phyloP scores from a whole-genome alignment of 2,797 vertebrate genomes.

The Gymnopithys bicolor region DNA sequence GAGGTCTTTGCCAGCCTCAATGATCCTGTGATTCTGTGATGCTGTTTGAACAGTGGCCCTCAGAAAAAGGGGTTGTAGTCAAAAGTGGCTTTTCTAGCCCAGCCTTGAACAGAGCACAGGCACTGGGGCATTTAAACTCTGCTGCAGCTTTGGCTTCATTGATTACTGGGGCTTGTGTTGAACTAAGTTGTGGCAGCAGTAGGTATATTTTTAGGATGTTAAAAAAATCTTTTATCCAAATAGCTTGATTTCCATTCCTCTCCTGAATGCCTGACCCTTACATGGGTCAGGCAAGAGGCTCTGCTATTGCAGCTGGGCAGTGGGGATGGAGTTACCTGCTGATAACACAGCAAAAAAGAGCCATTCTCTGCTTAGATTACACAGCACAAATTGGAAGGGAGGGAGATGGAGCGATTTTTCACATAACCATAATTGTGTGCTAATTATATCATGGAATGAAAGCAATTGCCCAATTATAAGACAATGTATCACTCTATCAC shows the following conservation, averaged over 20 bases:
- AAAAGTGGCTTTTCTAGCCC: not conserved
- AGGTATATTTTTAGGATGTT: not conserved
- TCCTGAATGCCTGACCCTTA: not conserved
- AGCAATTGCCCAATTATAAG: constrained; percentile 69
- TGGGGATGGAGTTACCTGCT: not conserved
- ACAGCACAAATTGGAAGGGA: constrained; percentile 61
- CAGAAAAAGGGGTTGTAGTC: not conserved
- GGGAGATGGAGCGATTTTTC: constrained; percentile 57
- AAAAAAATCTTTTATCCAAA: not conserved
- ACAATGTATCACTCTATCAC: constrained; percentile 65
- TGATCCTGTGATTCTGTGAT: fast-evolving
- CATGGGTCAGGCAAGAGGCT: not conserved
- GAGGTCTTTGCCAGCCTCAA: not conserved
- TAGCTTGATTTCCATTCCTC: not conserved
- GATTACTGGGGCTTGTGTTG: not conserved
- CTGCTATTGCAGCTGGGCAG: not conserved
- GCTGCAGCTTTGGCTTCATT: not conserved
- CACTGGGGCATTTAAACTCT: not conserved
- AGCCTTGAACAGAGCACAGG: not conserved
- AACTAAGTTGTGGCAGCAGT: not conserved
- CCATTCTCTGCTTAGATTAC: constrained; percentile 12
- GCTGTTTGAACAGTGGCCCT: not conserved
- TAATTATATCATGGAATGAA: constrained; percentile 70
- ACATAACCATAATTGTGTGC: constrained; percentile 69
- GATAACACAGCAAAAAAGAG: not conserved